phyloP scores from a whole-genome alignment of 2,888 invertebrate genomes.

The Orthosia gracilis region DNA sequence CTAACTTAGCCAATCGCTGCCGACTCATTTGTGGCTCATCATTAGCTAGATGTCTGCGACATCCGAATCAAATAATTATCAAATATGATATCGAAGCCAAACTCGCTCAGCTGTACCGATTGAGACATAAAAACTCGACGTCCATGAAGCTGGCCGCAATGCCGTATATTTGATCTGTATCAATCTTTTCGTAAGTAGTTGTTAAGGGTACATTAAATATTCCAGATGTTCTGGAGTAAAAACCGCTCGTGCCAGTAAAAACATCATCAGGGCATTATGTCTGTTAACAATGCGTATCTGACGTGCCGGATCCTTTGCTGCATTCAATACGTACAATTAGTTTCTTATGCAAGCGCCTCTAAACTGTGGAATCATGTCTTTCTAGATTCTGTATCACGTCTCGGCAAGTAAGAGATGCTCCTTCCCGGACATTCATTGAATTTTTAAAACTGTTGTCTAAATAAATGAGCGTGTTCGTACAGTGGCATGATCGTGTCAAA shows the following conservation, averaged over 20 bases:
- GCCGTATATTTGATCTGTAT: constrained; percentile 50
- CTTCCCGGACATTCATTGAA: constrained; percentile 29
- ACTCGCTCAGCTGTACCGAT: constrained; percentile 21
- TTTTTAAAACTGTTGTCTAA: constrained; percentile 50
- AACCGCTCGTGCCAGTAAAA: constrained; percentile 66
- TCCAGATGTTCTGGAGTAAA: constrained; percentile 67
- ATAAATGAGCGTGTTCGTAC: constrained; percentile 61
- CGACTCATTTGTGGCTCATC: constrained; percentile 76
- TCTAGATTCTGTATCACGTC: constrained; percentile 58
- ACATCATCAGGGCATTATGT: constrained; percentile 76
- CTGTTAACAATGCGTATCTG: constrained; percentile 75
- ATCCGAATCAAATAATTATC: constrained; percentile 38
- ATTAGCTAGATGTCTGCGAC: constrained; percentile 69
- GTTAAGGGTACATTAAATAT: constrained; percentile 64
- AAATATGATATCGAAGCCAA: constrained; percentile 30
- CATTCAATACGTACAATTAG: constrained; percentile 77
- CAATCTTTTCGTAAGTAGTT: constrained; percentile 51
- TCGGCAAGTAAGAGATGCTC: constrained; percentile 32
- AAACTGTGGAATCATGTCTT: constrained; percentile 67
- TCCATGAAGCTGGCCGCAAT: constrained; percentile 14
- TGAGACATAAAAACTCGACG: constrained; percentile 19
- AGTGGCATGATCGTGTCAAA: constrained; percentile 67
- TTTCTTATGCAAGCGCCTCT: constrained; percentile 70
- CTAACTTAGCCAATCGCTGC: constrained; percentile 87
- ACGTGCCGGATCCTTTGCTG: constrained; percentile 74